Conservation (phyloP, 2,797 vertebrate genomes). For the Lophius americanus region DNA sequence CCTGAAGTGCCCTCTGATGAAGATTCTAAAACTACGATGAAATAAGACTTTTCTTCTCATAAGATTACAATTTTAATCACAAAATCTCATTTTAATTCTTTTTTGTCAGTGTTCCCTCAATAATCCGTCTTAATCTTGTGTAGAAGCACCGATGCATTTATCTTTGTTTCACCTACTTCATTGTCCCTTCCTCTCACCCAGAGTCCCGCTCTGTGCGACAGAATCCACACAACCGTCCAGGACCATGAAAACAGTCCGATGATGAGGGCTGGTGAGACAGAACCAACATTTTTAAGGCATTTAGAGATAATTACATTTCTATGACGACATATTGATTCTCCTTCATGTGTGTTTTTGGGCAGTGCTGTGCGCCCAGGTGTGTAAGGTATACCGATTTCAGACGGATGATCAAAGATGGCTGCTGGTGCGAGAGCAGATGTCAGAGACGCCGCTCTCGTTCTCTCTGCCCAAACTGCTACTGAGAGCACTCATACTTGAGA, state of each 20-base stretch:
- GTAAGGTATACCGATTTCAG: constrained; percentile 89
- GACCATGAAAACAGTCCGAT: constrained; percentile 64
- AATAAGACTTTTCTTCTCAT: too few relatives aligned
- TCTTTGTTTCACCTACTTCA: background rate
- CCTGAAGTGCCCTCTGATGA: too few relatives aligned
- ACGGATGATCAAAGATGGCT: constrained; percentile 89
- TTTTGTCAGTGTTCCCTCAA: too few relatives aligned
- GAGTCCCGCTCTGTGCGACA: constrained; percentile 51
- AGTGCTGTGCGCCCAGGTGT: constrained; percentile 86
- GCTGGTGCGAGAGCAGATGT: constrained; percentile 90
- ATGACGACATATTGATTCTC: too few relatives aligned
- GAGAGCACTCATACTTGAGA: constrained; percentile 83
- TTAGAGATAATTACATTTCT: too few relatives aligned
- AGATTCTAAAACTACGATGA: too few relatives aligned
- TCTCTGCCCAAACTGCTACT: constrained; percentile 89
- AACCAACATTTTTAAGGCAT: too few relatives aligned
- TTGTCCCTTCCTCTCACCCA: constrained; percentile 1
- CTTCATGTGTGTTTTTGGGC: constrained; percentile 47
- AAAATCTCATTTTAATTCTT: too few relatives aligned
- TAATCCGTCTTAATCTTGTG: too few relatives aligned
- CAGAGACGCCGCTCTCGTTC: constrained; percentile 89
- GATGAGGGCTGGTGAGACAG: constrained; percentile 67
- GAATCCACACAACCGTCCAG: constrained; percentile 56
- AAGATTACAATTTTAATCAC: too few relatives aligned
- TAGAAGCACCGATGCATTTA: background rate